Base-by-base conservation (phyloP, 2,113 vertebrate genomes). In the Ahaetulla prasina region DNA sequence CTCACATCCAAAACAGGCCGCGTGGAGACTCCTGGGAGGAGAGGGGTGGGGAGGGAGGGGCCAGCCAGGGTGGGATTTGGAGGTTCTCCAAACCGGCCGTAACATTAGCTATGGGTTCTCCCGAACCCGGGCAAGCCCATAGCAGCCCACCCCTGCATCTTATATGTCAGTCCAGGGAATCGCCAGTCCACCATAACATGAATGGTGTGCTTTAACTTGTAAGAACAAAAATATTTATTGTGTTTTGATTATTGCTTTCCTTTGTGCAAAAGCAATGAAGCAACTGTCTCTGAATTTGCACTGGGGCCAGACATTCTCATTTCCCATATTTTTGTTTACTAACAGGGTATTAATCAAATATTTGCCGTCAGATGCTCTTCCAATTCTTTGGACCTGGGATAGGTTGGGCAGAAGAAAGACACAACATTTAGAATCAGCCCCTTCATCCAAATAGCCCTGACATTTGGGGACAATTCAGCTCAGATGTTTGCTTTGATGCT, bases 401-500 rank as follows among this genome's bases (percentile, higher is more conserved):
- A 85, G 91, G 54, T 27, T 94, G 14, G 88, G 43, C 54, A 60
- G 23, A 43, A 92, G 92, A 50, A 90, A 86, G 39, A 54, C 74
- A 84, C 49, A 54, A 54, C 50, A 53, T 85, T 87, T 63, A 84
- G 86, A 89, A 23, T 45, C 18, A 60, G 14, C 30, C 50, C 85
- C 60, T 90, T 18, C 39, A 80, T 85, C 45, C 92, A 89, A 89
- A 60, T 52, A 74, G 54, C 87, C 53, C 85, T 89, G 93, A 93
- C 90, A 89, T 86, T 87, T 93, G 74, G 12, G 43, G 87, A 88
- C 55, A 91, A 92, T 93, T 94, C 60, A 89, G n/a, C 50, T 91
- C 85, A 93, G 91, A 95, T 92, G 4, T 87, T 89, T 84, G 92
- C 92, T 94, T 47, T 91, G 92, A 91, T 89, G 90, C 85, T 90